Percentiles rank a stretch among this genome's conserved stretches.
Conservation (phyloP, 2,113 vertebrate species). For the Poicephalus gulielmi region DNA sequence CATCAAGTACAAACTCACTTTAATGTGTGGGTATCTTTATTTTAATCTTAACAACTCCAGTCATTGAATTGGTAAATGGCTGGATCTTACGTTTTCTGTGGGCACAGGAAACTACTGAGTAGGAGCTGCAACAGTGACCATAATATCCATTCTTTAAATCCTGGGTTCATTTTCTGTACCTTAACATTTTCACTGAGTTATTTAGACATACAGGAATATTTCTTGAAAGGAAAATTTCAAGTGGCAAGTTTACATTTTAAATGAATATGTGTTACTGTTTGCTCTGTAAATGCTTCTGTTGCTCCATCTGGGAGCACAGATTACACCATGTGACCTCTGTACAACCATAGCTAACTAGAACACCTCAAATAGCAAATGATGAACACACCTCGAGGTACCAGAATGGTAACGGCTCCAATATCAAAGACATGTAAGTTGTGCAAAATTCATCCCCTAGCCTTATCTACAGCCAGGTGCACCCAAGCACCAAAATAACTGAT, state of each 20-base stretch:
- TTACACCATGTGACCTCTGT: background rate
- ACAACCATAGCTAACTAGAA: background rate
- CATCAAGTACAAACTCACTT: background rate
- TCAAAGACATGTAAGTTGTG: background rate
- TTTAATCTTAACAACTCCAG: background rate
- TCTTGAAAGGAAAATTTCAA: background rate
- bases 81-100: background rate
- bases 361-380: background rate
- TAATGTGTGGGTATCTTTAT: background rate
- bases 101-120: background rate
- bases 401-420: background rate
- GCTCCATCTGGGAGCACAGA: background rate
- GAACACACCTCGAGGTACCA: background rate
- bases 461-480: background rate
- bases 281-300: background rate
- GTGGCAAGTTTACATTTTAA: background rate
- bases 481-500: background rate
- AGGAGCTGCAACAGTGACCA: background rate
- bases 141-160: background rate
- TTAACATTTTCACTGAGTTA: background rate
- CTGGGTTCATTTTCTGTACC: background rate
- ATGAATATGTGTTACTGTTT: background rate
- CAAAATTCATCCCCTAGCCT: background rate
- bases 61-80: background rate
- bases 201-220: background rate